Percentiles rank a stretch among this genome's conserved stretches.
Evolutionary conservation across 2,113 vertebrate genomes (phyloP).

Genomic region (Cynocephalus volans): DNA sequence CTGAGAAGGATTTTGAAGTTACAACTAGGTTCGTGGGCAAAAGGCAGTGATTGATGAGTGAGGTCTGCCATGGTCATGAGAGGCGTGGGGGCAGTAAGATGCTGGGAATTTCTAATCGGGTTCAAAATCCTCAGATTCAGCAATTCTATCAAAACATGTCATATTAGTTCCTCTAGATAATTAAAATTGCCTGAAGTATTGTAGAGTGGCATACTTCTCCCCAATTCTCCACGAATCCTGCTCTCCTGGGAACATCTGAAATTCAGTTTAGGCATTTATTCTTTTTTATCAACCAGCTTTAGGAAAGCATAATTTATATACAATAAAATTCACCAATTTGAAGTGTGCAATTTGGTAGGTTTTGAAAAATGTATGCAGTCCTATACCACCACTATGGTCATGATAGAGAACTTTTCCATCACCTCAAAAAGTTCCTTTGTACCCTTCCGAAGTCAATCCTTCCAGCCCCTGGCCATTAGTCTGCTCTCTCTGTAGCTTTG

Average conservation of each 20-base stretch:
- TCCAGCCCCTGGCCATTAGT: neutral
- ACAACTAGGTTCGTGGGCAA: rapidly evolving
- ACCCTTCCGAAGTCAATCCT: neutral
- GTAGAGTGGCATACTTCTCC: neutral
- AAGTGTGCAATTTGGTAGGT: neutral
- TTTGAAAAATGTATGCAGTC: neutral
- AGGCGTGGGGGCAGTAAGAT: neutral
- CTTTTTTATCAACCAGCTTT: neutral
- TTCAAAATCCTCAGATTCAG: neutral
- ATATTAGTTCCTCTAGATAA: neutral
- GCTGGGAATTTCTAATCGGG: neutral
- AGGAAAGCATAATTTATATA: neutral
- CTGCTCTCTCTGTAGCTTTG: neutral
- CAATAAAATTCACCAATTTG: neutral
- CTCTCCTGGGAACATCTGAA: neutral
- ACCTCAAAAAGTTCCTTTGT: rapidly evolving
- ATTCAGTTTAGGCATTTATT: neutral
- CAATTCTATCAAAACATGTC: neutral
- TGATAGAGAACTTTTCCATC: neutral
- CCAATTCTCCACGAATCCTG: neutral
- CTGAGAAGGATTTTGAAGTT: neutral
- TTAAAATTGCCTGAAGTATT: neutral
- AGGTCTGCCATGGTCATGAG: rapidly evolving
- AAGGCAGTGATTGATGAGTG: neutral
- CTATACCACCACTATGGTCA: neutral